Conservation (phyloP, 2,888 invertebrate genomes). For the Chironomus riparius region DNA sequence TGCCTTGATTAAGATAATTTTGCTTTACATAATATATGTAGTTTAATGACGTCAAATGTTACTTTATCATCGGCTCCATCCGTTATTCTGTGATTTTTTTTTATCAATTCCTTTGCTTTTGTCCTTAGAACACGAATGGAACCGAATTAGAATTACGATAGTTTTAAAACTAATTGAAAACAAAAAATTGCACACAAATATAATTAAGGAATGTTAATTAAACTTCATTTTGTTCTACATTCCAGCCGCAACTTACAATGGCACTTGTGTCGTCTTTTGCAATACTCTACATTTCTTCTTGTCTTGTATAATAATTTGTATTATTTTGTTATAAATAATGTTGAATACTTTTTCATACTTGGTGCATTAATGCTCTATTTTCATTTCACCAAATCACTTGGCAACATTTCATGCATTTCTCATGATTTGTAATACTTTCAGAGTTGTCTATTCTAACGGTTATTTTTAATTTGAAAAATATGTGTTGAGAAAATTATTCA, state of each 20-base stretch:
- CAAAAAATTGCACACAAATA: not conserved
- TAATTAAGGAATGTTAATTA: not conserved
- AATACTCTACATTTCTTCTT: not conserved
- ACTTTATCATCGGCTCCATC: too few relatives aligned
- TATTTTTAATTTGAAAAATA: too few relatives aligned
- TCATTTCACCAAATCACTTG: not conserved
- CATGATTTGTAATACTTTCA: not conserved
- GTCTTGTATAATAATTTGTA: too few relatives aligned
- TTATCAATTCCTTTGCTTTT: not conserved
- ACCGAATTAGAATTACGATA: not conserved
- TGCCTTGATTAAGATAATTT: too few relatives aligned
- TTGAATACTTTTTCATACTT: too few relatives aligned
- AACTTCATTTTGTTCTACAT: not conserved
- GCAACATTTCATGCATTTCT: not conserved
- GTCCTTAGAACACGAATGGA: not conserved
- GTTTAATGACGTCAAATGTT: too few relatives aligned
- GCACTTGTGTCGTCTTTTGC: not conserved
- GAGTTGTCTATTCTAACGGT: too few relatives aligned
- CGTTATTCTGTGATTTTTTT: too few relatives aligned
- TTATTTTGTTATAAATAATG: too few relatives aligned
- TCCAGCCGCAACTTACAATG: not conserved
- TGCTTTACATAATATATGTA: too few relatives aligned
- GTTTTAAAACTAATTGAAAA: not conserved
- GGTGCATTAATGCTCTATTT: too few relatives aligned
- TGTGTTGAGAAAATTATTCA: too few relatives aligned